Evolutionary conservation across 2,797 vertebrate genomes (phyloP), one percentile per base, ranked within the genome.

Genomic region (Falco biarmicus): DNA sequence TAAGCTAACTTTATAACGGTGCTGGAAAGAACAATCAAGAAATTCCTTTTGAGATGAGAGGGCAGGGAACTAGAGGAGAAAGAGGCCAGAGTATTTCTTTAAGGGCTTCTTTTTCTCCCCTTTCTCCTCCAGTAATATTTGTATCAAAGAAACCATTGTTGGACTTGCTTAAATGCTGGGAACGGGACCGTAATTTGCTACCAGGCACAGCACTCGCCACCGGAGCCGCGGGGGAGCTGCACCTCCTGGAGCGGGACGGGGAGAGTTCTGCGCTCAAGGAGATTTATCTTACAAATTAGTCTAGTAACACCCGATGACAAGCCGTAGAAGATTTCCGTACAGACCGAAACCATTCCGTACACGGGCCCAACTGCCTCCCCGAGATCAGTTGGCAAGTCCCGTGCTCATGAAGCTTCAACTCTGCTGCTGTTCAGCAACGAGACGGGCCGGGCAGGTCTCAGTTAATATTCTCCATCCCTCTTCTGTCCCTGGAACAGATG

Each of bases 1-100:
- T 90, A 88, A 92, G 90, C 87, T 84, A 87, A 96, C 92, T 96
- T 97, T 97, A 74, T 95, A 97, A 92, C 15, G 13, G 84, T 24
- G 69, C 26, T 51, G 74, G 79, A 90, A 84, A 81, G 96, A 95
- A 93, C 57, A 88, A 89, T 90, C 64, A 69, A 89, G 96, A 95
- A 64, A 79, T 82, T 90, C 79, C 90, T 95, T 93, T 95, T 21
- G 92, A 95, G 94, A 94, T 54, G 79, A 90, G 75, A 97, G 84
- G 76, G 73, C 90, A 91, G 60, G 61, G 78, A 80, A 61, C 25
- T 24, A 48, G 68, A 34, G 75, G 56, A 83, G 45, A 84, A 60
- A 51, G 64, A 94, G 91, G 82, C 60, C 87, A 90, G 48, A 54
- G 71, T 3, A 16, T 18, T 92, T 41, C 86, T 71, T 86, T 43